phyloP scores from a whole-genome alignment of 2,113 vertebrate species.

The Dasyurus viverrinus region DNA sequence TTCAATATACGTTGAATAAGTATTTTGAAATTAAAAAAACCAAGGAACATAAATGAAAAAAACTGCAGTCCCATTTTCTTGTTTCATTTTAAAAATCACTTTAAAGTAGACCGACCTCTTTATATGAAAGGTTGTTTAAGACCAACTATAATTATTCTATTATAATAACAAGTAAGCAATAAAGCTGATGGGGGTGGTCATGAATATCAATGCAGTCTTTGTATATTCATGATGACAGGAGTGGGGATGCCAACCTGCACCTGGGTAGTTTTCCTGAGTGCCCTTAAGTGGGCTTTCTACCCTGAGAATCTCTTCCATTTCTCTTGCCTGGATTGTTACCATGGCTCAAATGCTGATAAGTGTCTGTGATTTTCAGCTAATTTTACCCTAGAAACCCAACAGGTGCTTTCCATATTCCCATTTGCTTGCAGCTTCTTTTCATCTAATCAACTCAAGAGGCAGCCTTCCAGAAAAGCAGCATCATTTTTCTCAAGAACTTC shows the following conservation, averaged over 20 bases:
- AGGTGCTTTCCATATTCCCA: not conserved
- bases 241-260: not conserved
- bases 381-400: not conserved
- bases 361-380: not conserved
- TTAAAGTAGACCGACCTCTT: not conserved
- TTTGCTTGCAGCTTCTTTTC: not conserved
- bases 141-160: not conserved
- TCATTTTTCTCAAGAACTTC: not conserved
- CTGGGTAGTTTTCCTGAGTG: not conserved
- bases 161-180: not conserved
- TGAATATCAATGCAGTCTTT: not conserved
- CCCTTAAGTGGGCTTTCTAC: slow-evolving; percentile 3
- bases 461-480: not conserved
- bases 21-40: not conserved
- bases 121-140: slow-evolving; percentile 1
- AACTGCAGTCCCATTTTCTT: not conserved
- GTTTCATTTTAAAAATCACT: not conserved
- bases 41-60: not conserved
- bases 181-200: not conserved
- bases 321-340: not conserved
- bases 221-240: not conserved
- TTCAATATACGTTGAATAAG: not conserved
- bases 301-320: not conserved
- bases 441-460: not conserved
- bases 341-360: not conserved